Evolutionary conservation across 2,113 vertebrate species (phyloP).

Genomic region (Syngnathus floridae): DNA sequence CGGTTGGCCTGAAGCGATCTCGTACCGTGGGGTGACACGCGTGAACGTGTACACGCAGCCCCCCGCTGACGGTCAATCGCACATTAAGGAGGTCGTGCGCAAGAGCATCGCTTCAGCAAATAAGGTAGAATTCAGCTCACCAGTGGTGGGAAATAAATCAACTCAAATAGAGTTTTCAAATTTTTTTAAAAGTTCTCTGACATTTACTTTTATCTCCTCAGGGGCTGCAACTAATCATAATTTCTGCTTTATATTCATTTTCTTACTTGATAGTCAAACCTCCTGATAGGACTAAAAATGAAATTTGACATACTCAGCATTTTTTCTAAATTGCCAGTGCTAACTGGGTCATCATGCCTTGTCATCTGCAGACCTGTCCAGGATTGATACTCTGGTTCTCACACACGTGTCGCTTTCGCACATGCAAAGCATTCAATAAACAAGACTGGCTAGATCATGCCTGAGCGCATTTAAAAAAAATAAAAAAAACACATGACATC

Average conservation of each 20-base stretch:
- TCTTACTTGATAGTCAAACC: neutral
- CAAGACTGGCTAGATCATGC: constrained; percentile 25
- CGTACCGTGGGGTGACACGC: constrained; percentile 89
- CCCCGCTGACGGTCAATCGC: constrained; percentile 78
- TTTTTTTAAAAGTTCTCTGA: too few relatives aligned
- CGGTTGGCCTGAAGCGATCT: constrained; percentile 85
- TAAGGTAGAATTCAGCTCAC: constrained; percentile 70
- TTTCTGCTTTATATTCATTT: neutral
- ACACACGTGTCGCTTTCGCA: constrained; percentile 1
- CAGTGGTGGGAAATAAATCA: neutral
- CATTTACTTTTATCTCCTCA: neutral
- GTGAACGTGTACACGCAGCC: constrained; percentile 92
- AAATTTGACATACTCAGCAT: neutral
- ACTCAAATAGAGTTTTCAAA: neutral
- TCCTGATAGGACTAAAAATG: neutral
- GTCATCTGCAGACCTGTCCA: neutral
- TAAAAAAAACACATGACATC: constrained; percentile 13
- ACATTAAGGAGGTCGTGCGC: constrained; percentile 95
- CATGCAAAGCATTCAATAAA: constrained; percentile 19
- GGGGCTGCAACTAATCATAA: too few relatives aligned
- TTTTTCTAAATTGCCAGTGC: neutral
- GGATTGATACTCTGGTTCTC: neutral
- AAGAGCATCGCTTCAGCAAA: constrained; percentile 88
- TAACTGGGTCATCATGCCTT: neutral
- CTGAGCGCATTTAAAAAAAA: constrained; percentile 1